Conservation (phyloP, 2,797 vertebrate genomes). For the Tragopan temminckii region DNA sequence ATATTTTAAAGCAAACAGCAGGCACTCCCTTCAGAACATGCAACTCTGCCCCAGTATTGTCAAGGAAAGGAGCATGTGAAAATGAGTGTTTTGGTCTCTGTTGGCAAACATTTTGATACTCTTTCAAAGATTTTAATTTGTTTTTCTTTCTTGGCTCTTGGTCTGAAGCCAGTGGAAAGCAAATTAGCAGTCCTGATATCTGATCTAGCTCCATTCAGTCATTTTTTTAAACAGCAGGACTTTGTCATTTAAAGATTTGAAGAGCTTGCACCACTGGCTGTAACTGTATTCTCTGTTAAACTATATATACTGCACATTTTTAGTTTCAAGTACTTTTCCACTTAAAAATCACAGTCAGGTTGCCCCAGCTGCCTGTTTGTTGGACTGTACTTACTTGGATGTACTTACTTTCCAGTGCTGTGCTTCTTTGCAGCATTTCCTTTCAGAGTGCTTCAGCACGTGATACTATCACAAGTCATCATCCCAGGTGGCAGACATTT, state of each 20-base stretch:
- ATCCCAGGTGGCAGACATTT: not conserved
- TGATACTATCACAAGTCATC: not conserved
- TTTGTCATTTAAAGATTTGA: conserved; percentile 28
- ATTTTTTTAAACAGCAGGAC: conserved; percentile 4
- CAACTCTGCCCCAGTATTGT: not conserved
- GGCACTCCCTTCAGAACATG: not conserved
- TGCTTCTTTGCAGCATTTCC: not conserved
- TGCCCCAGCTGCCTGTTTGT: conserved; percentile 31
- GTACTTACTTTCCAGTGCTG: not conserved
- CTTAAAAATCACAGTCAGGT: conserved; percentile 30
- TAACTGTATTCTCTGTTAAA: not conserved
- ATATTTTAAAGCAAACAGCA: not conserved
- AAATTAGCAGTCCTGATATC: conserved; percentile 19
- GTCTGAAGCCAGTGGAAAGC: conserved; percentile 33
- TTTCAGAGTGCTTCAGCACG: not conserved
- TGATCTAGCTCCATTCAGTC: conserved; percentile 37
- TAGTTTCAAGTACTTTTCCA: conserved; percentile 12
- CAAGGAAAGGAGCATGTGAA: conserved; percentile 14
- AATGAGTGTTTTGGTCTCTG: conserved; percentile 1
- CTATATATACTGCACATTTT: not conserved
- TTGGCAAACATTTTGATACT: conserved; percentile 53
- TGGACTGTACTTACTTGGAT: not conserved
- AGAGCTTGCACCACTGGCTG: not conserved
- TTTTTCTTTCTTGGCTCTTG: conserved; percentile 7
- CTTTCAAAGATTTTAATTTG: conserved; percentile 47